phyloP scores from a whole-genome alignment of 2,797 vertebrate species.

The Gymnopithys bicolor region DNA sequence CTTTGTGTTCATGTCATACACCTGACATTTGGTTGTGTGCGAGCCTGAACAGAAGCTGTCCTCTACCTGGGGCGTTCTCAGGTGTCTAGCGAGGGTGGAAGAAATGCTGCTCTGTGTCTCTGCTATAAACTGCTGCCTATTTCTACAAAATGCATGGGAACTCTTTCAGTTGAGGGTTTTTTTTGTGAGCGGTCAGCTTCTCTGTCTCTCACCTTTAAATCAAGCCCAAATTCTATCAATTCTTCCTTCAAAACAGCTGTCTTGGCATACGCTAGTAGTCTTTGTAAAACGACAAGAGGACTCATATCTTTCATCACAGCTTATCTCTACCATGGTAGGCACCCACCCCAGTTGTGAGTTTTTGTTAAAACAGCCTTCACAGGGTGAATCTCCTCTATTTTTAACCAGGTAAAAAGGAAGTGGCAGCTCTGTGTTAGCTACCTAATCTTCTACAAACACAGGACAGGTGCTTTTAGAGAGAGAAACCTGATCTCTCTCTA shows the following conservation, averaged over 20 bases:
- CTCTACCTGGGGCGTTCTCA: neutral
- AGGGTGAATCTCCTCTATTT: neutral
- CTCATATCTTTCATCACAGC: neutral
- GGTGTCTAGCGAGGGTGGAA: neutral
- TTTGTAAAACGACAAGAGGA: neutral
- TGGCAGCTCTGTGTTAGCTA: neutral
- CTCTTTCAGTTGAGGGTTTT: neutral
- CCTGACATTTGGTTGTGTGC: neutral
- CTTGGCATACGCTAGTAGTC: fast-evolving
- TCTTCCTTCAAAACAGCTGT: neutral
- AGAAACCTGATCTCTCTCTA: neutral
- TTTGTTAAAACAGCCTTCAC: neutral
- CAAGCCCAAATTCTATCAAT: neutral
- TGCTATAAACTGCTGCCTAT: neutral
- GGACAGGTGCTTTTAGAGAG: neutral
- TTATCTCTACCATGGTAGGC: neutral
- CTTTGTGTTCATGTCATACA: neutral
- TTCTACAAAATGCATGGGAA: neutral
- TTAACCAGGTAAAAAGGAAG: neutral
- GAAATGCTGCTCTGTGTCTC: neutral
- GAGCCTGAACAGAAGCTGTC: constrained; percentile 40
- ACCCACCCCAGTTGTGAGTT: fast-evolving
- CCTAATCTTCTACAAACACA: constrained; percentile 22
- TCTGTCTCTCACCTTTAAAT: neutral
- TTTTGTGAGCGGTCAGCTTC: neutral